Evolutionary conservation across 1,140 invertebrate genomes (phyloP).

Genomic region (Bombus haemorrhoidalis): DNA sequence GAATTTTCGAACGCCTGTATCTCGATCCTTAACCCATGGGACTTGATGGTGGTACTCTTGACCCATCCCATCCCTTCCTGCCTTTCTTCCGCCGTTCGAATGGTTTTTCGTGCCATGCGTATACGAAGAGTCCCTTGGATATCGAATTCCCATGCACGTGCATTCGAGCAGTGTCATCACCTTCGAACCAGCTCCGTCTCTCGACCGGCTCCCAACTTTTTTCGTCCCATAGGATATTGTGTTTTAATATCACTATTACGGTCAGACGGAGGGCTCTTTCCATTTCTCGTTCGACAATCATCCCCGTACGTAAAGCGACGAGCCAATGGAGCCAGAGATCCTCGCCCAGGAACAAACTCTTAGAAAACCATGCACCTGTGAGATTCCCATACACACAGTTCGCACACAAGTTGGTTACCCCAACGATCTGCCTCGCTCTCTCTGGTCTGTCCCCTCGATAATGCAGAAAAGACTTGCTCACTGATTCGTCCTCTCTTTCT

Average conservation of each 20-base stretch:
- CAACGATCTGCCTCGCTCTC: conserved; percentile 20
- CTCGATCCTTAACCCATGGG: conserved; percentile 72
- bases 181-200: conserved; percentile 62
- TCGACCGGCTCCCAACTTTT: conserved; percentile 63
- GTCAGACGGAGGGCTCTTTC: conserved; percentile 29
- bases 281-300: conserved; percentile 23
- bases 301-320: conserved; percentile 32
- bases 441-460: conserved; percentile 9
- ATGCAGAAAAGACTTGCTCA: background rate
- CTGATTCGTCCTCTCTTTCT: background rate
- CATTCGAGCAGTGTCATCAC: conserved; percentile 80
- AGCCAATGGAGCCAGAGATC: conserved; percentile 41
- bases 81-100: background rate
- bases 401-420: conserved; percentile 52
- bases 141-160: conserved; percentile 82
- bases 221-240: conserved; percentile 75
- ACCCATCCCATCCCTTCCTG: conserved; percentile 68
- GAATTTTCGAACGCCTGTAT: conserved; percentile 50
- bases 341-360: conserved; percentile 52
- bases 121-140: conserved; percentile 36
- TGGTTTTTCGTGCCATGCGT: conserved; percentile 7
- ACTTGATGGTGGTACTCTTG: conserved; percentile 72
- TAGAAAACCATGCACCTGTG: conserved; percentile 80
- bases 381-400: conserved; percentile 79
- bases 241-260: conserved; percentile 80